A percentile compares a stretch with the other conserved stretches of the same genome.
Conservation (phyloP, 2,113 vertebrate genomes). For the Erythrocercus mccallii region DNA sequence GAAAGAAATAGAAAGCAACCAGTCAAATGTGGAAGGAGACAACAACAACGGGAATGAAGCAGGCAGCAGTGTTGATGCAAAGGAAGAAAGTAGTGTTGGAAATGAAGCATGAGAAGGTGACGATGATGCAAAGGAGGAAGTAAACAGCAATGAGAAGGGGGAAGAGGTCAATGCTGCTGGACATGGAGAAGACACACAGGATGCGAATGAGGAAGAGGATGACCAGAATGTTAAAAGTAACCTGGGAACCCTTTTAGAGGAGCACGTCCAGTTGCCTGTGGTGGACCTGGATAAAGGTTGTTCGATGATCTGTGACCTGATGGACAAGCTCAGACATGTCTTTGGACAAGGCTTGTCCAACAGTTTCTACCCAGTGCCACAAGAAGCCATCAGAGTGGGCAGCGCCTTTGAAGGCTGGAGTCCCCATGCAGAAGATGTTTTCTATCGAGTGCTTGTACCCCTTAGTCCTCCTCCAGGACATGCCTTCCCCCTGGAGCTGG, state of each 20-base stretch:
- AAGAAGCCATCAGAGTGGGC: not conserved
- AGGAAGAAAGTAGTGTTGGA: not conserved
- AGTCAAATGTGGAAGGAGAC: not conserved
- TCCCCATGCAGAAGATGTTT: too few relatives aligned
- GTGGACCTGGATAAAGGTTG: not conserved
- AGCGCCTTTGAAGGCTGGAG: not conserved
- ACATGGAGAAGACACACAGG: not conserved
- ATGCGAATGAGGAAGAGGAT: too few relatives aligned
- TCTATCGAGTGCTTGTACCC: not conserved
- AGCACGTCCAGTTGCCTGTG: fast-evolving
- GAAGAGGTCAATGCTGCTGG: not conserved
- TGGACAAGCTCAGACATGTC: fast-evolving
- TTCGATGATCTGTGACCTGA: too few relatives aligned
- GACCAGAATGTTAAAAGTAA: not conserved
- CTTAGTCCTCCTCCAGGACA: not conserved
- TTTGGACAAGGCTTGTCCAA: not conserved
- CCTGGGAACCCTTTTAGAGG: not conserved
- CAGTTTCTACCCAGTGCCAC: not conserved
- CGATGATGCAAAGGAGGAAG: not conserved
- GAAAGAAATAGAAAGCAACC: not conserved
- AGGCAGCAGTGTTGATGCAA: too few relatives aligned
- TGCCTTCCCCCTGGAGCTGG: not conserved
- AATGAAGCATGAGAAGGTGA: too few relatives aligned
- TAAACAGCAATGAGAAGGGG: not conserved
- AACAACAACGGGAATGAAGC: too few relatives aligned